Evolutionary conservation across 1,140 invertebrate genomes (phyloP).

Genomic region (Goniozus legneri): DNA sequence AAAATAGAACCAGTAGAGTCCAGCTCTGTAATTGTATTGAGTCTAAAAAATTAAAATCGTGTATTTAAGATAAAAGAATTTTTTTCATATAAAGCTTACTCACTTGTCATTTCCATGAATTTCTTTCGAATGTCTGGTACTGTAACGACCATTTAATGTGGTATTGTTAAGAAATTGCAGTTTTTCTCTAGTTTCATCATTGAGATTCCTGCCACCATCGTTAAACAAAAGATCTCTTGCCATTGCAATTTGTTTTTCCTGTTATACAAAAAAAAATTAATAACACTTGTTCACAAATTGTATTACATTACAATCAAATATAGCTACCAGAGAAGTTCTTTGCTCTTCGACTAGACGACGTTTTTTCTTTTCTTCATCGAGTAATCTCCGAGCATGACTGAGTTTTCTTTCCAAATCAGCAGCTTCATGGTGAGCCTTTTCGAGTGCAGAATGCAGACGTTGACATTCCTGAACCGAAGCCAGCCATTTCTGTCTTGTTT

Average conservation of each 20-base stretch:
- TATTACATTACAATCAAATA: background rate
- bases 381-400: slow-evolving; percentile 69
- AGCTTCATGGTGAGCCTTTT: slow-evolving; percentile 63
- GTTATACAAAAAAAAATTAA: slow-evolving; percentile 19
- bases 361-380: slow-evolving; percentile 74
- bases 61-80: slow-evolving; percentile 5
- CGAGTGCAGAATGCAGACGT: slow-evolving; percentile 63
- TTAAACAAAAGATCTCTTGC: slow-evolving; percentile 71
- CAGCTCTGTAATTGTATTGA: slow-evolving; percentile 66
- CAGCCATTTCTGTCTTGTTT: slow-evolving; percentile 67
- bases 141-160: slow-evolving; percentile 43
- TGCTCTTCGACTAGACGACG: slow-evolving; percentile 63
- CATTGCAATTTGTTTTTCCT: slow-evolving; percentile 72
- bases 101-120: slow-evolving; percentile 51
- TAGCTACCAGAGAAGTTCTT: slow-evolving; percentile 58
- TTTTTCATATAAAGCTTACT: slow-evolving; percentile 6
- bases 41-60: slow-evolving; percentile 37
- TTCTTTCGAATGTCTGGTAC: slow-evolving; percentile 44
- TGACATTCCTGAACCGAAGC: slow-evolving; percentile 64
- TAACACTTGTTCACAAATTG: slow-evolving; percentile 7
- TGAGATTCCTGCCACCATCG: slow-evolving; percentile 64
- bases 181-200: slow-evolving; percentile 77
- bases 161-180: slow-evolving; percentile 70
- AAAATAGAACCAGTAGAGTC: slow-evolving; percentile 69
- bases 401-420: slow-evolving; percentile 71